Base-by-base conservation (phyloP, 2,113 vertebrate genomes). In the Dissostichus mawsoni region DNA sequence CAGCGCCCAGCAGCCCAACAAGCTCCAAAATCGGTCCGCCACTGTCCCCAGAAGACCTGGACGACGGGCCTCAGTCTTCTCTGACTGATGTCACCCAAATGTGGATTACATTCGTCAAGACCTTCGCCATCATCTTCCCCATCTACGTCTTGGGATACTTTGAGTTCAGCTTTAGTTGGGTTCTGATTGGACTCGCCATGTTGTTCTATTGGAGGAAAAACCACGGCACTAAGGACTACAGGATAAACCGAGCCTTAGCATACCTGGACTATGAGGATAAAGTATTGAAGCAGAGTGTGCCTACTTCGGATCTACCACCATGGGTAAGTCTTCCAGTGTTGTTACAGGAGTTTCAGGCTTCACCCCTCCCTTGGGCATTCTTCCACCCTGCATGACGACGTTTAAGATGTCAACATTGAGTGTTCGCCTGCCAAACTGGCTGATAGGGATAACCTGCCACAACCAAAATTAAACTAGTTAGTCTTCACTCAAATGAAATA, bases 121-220 rank as follows among this genome's bases (percentile, higher is more conserved):
- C 96, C 36, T 98, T 99, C 66, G 95, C 94, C 59, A 65, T 98
- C 69, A 92, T 99, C 61, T 95, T 98, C 69, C 98, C 98, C 0
- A 96, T 99, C 68, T 99, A 99, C 23, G 36, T 96, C 47, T 76
- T 99, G 87, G 98, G 98, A 56, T 99, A 98, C 91, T 94, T 98
- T 65, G 98, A 96, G 80, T 94, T 98, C 92, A 99, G 98, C 89
- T 99, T 99, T 93, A 99, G 97, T 87, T 99, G 98, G 98, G 95
- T 99, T 8, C 95, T 99, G 64, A 92, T 98, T 55, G 97, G 94
- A 4, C 94, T 99, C 4, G 95, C 94, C 47, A 74, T 91, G 77
- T 92, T 99, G 62, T 96, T 97, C 90, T 96, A 96, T 91, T 96
- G 96, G 93, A 95, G 81, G 85, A 93, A 91, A 82, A 96, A 96